A percentile compares a stretch with the other conserved stretches of the same genome.
Conservation (phyloP, 2,888 invertebrate genomes). For the Ametastegia equiseti region DNA sequence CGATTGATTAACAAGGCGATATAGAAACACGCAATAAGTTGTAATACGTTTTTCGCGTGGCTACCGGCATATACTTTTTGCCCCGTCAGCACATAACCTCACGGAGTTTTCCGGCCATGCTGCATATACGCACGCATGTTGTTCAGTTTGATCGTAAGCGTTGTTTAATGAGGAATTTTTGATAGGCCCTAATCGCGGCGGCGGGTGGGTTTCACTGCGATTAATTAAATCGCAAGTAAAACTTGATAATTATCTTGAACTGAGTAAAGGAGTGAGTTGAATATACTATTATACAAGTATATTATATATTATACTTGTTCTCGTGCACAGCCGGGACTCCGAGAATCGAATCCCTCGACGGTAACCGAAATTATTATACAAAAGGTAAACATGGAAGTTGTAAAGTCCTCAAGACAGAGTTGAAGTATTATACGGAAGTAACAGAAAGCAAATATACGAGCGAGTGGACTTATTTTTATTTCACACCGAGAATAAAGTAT, state of each 20-base stretch:
- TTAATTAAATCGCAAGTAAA: constrained; percentile 10
- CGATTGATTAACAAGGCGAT: constrained; percentile 27
- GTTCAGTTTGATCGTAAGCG: not conserved
- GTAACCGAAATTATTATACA: constrained; percentile 19
- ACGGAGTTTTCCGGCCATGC: not conserved
- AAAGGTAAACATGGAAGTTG: constrained; percentile 24
- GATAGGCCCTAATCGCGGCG: not conserved
- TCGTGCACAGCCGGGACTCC: not conserved
- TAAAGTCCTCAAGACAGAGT: not conserved
- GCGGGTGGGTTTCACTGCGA: not conserved
- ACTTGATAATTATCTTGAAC: not conserved
- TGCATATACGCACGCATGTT: not conserved
- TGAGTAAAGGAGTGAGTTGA: not conserved
- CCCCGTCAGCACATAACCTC: not conserved
- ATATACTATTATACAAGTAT: not conserved
- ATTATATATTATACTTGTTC: not conserved
- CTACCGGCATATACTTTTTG: not conserved
- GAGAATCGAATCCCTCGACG: not conserved
- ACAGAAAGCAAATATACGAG: not conserved
- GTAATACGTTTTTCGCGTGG: constrained; percentile 37
- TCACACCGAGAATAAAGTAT: constrained; percentile 13
- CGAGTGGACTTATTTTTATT: not conserved
- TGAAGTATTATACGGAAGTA: constrained; percentile 7
- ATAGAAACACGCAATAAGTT: constrained; percentile 8
- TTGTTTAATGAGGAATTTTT: not conserved